phyloP scores from a whole-genome alignment of 2,113 vertebrate genomes.

The Leptobrachium leishanense region DNA sequence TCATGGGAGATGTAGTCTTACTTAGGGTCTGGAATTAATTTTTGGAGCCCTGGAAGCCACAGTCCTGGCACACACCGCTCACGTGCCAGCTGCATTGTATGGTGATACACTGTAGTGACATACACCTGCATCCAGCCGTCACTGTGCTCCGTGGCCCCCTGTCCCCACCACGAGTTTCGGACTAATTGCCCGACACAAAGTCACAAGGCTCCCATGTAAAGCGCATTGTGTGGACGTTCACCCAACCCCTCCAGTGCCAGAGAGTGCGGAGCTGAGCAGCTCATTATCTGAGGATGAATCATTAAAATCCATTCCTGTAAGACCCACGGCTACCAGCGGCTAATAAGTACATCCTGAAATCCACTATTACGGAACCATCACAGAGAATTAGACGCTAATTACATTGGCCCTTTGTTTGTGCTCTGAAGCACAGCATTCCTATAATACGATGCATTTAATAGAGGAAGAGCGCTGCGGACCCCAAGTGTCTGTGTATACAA shows the following conservation, averaged over 20 bases:
- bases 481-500: too few species aligned
- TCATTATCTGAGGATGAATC: slow-evolving; percentile 9
- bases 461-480: too few species aligned
- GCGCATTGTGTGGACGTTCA: neutral
- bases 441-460: neutral
- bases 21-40: too few species aligned
- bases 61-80: too few species aligned
- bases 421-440: neutral
- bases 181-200: too few species aligned
- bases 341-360: neutral
- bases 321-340: neutral
- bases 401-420: neutral
- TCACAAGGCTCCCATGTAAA: neutral
- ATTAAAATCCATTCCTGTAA: slow-evolving; percentile 7
- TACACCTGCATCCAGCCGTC: too few species aligned
- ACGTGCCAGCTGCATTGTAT: too few species aligned
- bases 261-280: neutral
- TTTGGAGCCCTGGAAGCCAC: too few species aligned
- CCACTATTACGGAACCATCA: neutral
- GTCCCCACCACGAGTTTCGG: too few species aligned
- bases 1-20: too few species aligned
- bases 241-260: slow-evolving; percentile 19
- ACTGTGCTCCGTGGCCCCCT: too few species aligned
- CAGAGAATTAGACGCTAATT: neutral
- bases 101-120: too few species aligned